Percentiles rank a stretch among this genome's conserved stretches.
Conservation (phyloP, 2,113 vertebrate genomes). For the Halcyon malimbica region DNA sequence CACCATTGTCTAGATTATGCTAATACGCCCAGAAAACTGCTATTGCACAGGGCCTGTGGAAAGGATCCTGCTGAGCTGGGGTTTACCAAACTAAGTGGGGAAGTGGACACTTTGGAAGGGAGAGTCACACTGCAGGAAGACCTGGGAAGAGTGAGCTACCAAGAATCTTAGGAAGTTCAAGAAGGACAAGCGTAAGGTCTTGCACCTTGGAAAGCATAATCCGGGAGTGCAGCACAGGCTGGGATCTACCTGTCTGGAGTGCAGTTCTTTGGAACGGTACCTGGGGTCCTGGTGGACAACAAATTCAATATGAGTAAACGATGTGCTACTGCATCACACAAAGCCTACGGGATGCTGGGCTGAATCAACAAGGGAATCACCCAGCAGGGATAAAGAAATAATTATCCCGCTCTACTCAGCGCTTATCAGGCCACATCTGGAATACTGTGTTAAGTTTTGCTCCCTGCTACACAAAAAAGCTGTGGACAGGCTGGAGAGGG, state of each 20-base stretch:
- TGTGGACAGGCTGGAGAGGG: neutral
- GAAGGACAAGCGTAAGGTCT: neutral
- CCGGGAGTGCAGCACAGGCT: neutral
- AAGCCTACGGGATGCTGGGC: neutral
- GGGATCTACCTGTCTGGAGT: neutral
- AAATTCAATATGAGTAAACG: no score
- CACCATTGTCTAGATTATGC: neutral
- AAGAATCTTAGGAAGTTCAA: neutral
- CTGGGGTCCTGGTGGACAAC: neutral
- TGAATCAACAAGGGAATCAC: neutral
- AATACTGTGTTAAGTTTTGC: neutral
- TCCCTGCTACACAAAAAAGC: neutral
- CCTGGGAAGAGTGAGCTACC: neutral
- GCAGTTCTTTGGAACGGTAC: neutral
- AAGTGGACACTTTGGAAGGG: neutral
- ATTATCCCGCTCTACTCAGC: neutral
- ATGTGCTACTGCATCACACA: neutral
- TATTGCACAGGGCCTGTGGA: neutral
- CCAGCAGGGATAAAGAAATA: neutral
- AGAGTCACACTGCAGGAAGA: neutral
- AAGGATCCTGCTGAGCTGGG: accelerated
- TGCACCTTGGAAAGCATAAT: neutral
- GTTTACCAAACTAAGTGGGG: neutral
- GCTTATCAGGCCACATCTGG: neutral
- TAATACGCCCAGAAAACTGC: neutral